phyloP scores from a whole-genome alignment of 2,113 vertebrate species.

The Oreamnos americanus region DNA sequence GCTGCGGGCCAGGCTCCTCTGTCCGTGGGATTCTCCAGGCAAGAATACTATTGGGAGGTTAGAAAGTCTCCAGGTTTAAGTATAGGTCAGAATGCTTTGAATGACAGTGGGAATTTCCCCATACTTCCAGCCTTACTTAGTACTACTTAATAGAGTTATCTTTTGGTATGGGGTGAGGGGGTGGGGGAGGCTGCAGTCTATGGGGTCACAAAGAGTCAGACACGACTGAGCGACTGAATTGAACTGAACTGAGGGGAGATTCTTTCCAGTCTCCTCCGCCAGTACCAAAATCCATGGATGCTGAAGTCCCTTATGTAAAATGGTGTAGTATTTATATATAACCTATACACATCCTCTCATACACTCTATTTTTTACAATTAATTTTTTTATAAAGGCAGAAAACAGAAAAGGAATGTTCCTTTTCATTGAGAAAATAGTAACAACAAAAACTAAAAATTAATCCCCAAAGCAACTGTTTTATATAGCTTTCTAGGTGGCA shows the following conservation, averaged over 20 bases:
- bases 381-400: background rate
- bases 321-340: background rate
- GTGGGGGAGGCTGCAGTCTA: background rate
- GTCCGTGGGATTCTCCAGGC: background rate
- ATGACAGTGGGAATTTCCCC: background rate
- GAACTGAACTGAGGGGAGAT: background rate
- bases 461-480: background rate
- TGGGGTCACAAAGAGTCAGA: background rate
- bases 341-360: background rate
- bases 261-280: background rate
- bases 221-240: fast-evolving
- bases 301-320: background rate
- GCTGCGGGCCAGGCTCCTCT: background rate
- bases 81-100: background rate
- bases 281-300: background rate
- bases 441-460: background rate
- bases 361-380: background rate
- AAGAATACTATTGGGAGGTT: background rate
- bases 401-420: background rate
- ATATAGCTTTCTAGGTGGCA: background rate
- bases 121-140: background rate
- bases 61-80: background rate
- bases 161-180: background rate
- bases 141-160: background rate
- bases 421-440: background rate